A percentile compares a stretch with the other conserved stretches of the same genome.
These are phyloP conservation scores for Prosapia bicincta DNA, from an alignment of 2,888 invertebrate genomes.

Conservation along the genomic window DNA sequence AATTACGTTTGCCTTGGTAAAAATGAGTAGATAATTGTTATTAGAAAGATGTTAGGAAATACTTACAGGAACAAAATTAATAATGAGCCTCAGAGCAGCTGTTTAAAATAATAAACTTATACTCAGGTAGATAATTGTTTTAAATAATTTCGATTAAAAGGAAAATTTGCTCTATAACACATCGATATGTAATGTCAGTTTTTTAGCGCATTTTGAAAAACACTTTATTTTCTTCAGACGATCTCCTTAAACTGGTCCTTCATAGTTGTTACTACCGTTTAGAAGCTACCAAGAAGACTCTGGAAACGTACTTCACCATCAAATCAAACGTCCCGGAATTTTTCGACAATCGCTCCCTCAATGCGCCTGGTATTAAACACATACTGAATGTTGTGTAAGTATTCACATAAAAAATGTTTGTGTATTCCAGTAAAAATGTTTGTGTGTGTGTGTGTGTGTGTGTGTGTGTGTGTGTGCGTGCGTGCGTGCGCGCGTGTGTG, in stretches of 20 bases:
- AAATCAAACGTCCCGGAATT: constrained; percentile 29
- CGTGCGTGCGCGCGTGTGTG: too few relatives aligned
- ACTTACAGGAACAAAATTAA: too few relatives aligned
- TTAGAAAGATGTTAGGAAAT: too few relatives aligned
- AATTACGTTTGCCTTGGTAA: too few relatives aligned
- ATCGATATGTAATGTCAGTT: background rate
- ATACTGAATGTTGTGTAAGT: constrained; percentile 35
- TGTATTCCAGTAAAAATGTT: too few relatives aligned
- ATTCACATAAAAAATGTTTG: too few relatives aligned
- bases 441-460: too few relatives aligned
- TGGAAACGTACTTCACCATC: constrained; percentile 31
- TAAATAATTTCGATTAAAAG: background rate
- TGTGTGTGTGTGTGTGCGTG: too few relatives aligned
- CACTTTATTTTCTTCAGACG: constrained; percentile 31
- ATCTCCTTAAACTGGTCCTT: constrained; percentile 35
- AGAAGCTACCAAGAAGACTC: constrained; percentile 26
- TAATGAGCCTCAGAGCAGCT: too few relatives aligned
- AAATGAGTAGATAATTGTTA: too few relatives aligned
- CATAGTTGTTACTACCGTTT: constrained; percentile 33
- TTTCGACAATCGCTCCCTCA: constrained; percentile 30
- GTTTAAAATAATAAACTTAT: background rate
- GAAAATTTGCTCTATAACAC: background rate
- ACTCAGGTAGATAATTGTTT: background rate
- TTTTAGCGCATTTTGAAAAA: background rate
- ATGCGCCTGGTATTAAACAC: constrained; percentile 27